These are phyloP conservation scores for Arothron firmamentum DNA, from an alignment of 2,113 vertebrate genomes.

Conservation along the genomic window DNA sequence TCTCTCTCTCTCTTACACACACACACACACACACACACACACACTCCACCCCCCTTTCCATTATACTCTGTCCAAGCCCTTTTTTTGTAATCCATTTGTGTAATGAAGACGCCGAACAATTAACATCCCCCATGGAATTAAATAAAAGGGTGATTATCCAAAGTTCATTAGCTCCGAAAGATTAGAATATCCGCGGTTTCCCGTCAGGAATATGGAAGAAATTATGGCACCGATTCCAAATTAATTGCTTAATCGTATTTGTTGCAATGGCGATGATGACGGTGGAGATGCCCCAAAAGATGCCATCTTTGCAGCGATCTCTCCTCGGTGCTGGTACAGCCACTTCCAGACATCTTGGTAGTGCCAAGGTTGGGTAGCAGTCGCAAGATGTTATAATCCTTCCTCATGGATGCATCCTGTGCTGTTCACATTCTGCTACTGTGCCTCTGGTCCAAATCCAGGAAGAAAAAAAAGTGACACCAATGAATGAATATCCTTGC, in stretches of 20 bases:
- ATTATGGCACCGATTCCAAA: constrained; percentile 64
- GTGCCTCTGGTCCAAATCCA: constrained; percentile 72
- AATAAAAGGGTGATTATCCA: constrained; percentile 88
- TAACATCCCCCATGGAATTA: constrained; percentile 82
- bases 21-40: constrained; percentile 37
- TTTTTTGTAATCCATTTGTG: constrained; percentile 98
- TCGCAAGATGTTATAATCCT: constrained; percentile 79
- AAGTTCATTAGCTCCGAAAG: constrained; percentile 92
- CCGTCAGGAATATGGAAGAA: constrained; percentile 74
- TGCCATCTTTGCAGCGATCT: constrained; percentile 76
- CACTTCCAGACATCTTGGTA: constrained; percentile 71
- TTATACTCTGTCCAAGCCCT: constrained; percentile 68
- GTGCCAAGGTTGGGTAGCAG: constrained; percentile 71
- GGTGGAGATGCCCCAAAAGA: constrained; percentile 82
- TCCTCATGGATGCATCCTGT: constrained; percentile 79
- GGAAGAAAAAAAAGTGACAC: constrained; percentile 53
- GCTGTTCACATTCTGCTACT: constrained; percentile 78
- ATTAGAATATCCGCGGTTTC: constrained; percentile 81
- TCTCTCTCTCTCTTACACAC: constrained; percentile 43
- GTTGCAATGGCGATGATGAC: constrained; percentile 56
- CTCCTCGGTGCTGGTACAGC: constrained; percentile 60
- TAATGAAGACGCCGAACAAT: constrained; percentile 89
- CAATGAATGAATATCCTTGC: constrained; percentile 59
- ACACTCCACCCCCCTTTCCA: constrained; percentile 63
- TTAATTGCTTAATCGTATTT: constrained; percentile 65